Evolutionary conservation across 2,888 invertebrate genomes (phyloP).

Genomic region (Meta bourneti): DNA sequence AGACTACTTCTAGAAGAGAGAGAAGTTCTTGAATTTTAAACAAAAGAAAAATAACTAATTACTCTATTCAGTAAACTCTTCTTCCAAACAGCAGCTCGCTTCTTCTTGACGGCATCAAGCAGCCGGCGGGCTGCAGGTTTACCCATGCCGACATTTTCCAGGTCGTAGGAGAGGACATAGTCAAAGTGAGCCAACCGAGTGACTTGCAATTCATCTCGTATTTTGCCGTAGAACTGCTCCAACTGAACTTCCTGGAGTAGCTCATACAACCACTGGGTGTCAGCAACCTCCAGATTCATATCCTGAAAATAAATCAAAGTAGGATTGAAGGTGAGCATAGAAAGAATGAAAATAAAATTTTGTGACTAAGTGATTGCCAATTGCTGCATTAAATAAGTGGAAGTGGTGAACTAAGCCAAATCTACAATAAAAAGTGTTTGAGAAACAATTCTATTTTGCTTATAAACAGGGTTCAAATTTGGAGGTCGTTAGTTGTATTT

Average conservation of each 20-base stretch:
- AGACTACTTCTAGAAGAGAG: not conserved
- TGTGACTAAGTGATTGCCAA: no score
- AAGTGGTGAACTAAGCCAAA: no score
- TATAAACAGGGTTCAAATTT: no score
- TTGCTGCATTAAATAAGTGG: no score
- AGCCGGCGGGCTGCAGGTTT: constrained; percentile 94
- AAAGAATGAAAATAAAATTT: no score
- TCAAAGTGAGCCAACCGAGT: constrained; percentile 97
- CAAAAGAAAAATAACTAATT: not conserved
- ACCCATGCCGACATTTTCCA: constrained; percentile 96
- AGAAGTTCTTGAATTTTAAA: not conserved
- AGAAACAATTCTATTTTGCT: no score
- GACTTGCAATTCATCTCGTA: constrained; percentile 94
- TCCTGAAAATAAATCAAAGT: not conserved
- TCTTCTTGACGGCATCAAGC: constrained; percentile 94
- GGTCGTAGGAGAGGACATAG: constrained; percentile 95
- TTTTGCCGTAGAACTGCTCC: constrained; percentile 92
- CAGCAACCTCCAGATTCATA: constrained; percentile 73
- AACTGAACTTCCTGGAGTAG: constrained; percentile 93
- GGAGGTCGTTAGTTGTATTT: no score
- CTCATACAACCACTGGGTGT: constrained; percentile 89
- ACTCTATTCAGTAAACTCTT: constrained; percentile 77
- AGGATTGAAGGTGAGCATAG: not conserved
- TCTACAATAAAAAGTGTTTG: no score
- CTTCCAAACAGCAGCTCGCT: constrained; percentile 81